Conservation (phyloP, 2,888 invertebrate genomes). For the Cataglyphis rosenhaueri region DNA sequence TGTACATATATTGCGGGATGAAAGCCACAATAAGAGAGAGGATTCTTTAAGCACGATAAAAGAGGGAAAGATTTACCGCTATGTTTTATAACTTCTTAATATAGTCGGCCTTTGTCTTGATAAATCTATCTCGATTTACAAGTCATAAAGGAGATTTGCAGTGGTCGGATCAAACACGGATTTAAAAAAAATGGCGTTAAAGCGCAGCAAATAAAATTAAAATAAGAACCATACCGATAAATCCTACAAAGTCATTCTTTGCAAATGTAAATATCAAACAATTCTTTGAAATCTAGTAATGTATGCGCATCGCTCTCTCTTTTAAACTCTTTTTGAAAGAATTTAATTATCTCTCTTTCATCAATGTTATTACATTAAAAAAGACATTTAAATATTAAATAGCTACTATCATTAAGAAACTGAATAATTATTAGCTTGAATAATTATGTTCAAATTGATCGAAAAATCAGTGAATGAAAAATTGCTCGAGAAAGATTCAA, state of each 20-base stretch:
- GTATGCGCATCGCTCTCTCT: not conserved
- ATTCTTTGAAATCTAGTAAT: not conserved
- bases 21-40: conserved; percentile 30
- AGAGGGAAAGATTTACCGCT: conserved; percentile 50
- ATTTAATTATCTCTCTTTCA: not conserved
- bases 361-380: not conserved
- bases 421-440: not conserved
- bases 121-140: conserved; percentile 44
- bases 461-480: not conserved
- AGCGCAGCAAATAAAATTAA: conserved; percentile 23
- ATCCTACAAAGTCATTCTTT: not conserved
- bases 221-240: not conserved
- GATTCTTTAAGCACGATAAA: conserved; percentile 55
- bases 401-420: not conserved
- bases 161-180: conserved; percentile 15
- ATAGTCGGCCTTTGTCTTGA: conserved; percentile 31
- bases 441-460: not conserved
- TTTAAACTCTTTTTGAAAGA: not conserved
- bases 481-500: not conserved
- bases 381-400: not conserved
- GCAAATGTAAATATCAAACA: not conserved
- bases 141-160: conserved; percentile 27
- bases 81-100: conserved; percentile 50
- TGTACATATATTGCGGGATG: not conserved
- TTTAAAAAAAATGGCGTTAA: not conserved